phyloP scores from a whole-genome alignment of 2,797 vertebrate species.

The Labroides dimidiatus region DNA sequence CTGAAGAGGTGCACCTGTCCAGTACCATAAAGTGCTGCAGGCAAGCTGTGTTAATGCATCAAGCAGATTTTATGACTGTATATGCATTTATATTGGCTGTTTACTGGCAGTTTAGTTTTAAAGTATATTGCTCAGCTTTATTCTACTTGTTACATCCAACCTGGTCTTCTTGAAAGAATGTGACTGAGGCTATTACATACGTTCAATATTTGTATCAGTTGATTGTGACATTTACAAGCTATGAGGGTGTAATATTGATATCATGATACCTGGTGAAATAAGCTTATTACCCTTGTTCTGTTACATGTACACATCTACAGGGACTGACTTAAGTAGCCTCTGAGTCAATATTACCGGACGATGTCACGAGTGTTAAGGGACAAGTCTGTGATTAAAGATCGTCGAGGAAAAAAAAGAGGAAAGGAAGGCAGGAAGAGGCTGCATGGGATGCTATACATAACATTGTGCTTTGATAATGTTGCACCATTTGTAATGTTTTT shows the following conservation, averaged over 20 bases:
- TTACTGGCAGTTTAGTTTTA: conserved; percentile 35
- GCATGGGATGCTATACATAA: background rate
- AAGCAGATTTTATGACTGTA: conserved; percentile 20
- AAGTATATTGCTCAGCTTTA: conserved; percentile 12
- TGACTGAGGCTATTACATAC: conserved; percentile 1
- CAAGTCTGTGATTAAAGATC: conserved; percentile 13
- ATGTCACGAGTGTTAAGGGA: conserved; percentile 26
- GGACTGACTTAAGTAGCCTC: conserved; percentile 6
- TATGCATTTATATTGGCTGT: conserved; percentile 54
- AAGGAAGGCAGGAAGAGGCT: background rate
- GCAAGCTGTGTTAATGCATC: conserved; percentile 30
- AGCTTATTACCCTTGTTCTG: conserved; percentile 45
- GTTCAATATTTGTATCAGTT: conserved; percentile 15
- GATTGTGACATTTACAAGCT: conserved; percentile 22
- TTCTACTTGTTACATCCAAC: conserved; percentile 13
- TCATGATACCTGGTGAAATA: conserved; percentile 17
- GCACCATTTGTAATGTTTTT: too few relatives aligned
- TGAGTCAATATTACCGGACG: conserved; percentile 45
- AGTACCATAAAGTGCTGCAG: conserved; percentile 15
- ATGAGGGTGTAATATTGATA: conserved; percentile 37
- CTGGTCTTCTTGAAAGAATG: conserved; percentile 15
- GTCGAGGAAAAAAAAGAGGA: conserved; percentile 1
- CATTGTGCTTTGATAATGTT: too few relatives aligned
- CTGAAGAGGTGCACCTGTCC: conserved; percentile 21
- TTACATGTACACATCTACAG: conserved; percentile 12